phyloP scores from a whole-genome alignment of 2,888 invertebrate genomes.

The Pecten maximus region DNA sequence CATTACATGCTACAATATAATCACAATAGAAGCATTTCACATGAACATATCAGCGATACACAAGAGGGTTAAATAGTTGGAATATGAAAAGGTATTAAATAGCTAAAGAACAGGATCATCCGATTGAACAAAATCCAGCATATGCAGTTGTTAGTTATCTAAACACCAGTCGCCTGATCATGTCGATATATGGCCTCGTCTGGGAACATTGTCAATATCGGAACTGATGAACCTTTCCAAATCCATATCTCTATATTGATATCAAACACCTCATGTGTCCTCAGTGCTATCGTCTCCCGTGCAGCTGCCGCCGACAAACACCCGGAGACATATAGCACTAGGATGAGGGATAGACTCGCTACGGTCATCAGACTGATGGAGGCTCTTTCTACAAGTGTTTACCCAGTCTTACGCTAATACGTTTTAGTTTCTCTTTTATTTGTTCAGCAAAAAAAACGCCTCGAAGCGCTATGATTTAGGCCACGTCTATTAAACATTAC shows the following conservation, averaged over 20 bases:
- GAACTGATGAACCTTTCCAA: neutral
- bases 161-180: neutral
- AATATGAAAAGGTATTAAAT: too few species aligned
- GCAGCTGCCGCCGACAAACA: conserved; percentile 13
- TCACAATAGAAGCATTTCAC: too few species aligned
- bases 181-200: neutral
- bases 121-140: neutral
- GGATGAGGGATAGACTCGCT: neutral
- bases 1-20: too few species aligned
- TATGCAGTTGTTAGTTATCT: neutral
- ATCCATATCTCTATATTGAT: neutral
- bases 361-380: neutral
- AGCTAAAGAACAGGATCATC: too few species aligned
- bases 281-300: neutral
- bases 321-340: neutral
- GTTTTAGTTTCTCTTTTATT: conserved; percentile 29
- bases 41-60: too few species aligned
- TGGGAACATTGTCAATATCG: neutral
- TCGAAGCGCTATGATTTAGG: neutral
- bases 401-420: neutral
- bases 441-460: conserved; percentile 27
- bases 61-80: too few species aligned
- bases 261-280: neutral
- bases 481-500: neutral
- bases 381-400: neutral